Conservation (phyloP, 2,797 vertebrate species). For the Myotis daubentonii region DNA sequence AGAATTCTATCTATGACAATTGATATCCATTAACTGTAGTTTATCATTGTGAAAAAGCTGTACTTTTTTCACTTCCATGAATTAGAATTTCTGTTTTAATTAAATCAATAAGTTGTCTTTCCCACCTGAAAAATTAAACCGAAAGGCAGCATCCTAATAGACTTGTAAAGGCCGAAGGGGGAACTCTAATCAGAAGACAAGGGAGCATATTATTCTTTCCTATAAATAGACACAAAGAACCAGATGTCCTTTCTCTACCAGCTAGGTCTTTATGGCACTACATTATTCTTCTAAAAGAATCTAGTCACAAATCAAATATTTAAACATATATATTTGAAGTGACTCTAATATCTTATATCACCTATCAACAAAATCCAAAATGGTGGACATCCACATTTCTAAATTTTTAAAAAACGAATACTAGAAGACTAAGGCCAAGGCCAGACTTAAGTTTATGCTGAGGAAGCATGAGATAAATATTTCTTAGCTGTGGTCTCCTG, state of each 20-base stretch:
- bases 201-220: neutral
- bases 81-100: constrained; percentile 64
- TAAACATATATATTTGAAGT: neutral
- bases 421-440: neutral
- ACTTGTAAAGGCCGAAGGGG: neutral
- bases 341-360: neutral
- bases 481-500: neutral
- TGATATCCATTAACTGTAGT: neutral
- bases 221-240: neutral
- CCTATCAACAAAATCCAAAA: neutral
- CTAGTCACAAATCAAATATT: neutral
- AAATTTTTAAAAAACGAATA: neutral
- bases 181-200: constrained; percentile 49
- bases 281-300: neutral
- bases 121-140: constrained; percentile 33
- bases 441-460: neutral
- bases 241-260: neutral
- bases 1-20: neutral
- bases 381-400: neutral
- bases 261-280: neutral
- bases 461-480: neutral
- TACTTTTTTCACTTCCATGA: constrained; percentile 17
- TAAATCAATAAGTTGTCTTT: constrained; percentile 46
- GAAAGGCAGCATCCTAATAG: constrained; percentile 55
- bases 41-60: neutral